A percentile compares a stretch with the other conserved stretches of the same genome.
These are phyloP conservation scores for Hyphantria cunea DNA, from an alignment of 1,140 invertebrate species.

Conservation along the genomic window DNA sequence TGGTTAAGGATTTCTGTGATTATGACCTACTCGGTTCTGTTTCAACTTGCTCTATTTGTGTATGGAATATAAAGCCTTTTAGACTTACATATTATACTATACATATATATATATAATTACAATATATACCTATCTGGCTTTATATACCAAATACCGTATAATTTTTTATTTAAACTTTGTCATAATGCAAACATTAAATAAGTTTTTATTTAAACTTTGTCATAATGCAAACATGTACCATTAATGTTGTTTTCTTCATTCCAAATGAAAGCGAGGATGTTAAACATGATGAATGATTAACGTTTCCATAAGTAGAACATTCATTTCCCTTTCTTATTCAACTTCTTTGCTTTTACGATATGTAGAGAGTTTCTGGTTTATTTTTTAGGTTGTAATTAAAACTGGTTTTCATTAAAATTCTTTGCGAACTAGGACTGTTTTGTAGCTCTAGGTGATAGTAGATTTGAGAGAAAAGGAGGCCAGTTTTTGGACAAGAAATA, in stretches of 20 bases:
- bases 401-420: conserved; percentile 1
- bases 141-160: too few relatives aligned
- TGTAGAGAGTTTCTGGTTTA: background rate
- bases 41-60: background rate
- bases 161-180: too few relatives aligned
- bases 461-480: background rate
- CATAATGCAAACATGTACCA: background rate
- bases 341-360: background rate
- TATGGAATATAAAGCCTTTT: too few relatives aligned
- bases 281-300: conserved; percentile 21
- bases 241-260: background rate
- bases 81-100: too few relatives aligned
- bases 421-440: conserved; percentile 2
- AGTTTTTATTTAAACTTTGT: too few relatives aligned
- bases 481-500: background rate
- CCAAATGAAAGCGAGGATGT: conserved; percentile 22
- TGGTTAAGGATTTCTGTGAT: background rate
- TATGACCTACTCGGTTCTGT: background rate
- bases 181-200: too few relatives aligned
- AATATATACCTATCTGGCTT: too few relatives aligned
- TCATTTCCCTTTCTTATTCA: conserved; percentile 25
- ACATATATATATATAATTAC: too few relatives aligned
- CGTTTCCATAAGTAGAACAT: conserved; percentile 9
- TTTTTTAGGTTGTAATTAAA: background rate
- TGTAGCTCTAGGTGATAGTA: conserved; percentile 2